These are phyloP conservation scores for Drosophila nigricruria DNA, from an alignment of 2,888 invertebrate genomes.

Conservation along the genomic window DNA sequence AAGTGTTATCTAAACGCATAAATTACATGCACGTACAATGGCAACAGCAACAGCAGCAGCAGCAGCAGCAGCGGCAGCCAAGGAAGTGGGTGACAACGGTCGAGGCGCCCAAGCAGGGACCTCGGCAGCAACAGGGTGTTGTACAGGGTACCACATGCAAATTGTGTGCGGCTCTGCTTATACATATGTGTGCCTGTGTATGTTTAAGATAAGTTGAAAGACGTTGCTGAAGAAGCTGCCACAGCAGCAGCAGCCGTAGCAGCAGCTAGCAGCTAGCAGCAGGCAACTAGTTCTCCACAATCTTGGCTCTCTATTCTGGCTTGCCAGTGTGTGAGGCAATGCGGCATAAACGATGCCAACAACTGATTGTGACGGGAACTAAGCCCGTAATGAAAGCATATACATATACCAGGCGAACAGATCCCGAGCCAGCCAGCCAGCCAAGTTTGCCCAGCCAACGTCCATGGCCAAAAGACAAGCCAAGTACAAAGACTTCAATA, in stretches of 20 bases:
- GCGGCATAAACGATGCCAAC: slow-evolving; percentile 83
- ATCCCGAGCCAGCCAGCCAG: slow-evolving; percentile 34
- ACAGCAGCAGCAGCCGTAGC: slow-evolving; percentile 28
- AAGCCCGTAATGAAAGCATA: slow-evolving; percentile 83
- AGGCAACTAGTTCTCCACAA: slow-evolving; percentile 65
- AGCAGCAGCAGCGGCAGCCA: slow-evolving; percentile 50
- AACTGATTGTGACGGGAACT: slow-evolving; percentile 84
- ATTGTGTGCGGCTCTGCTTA: slow-evolving; percentile 55
- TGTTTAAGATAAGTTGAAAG: slow-evolving; percentile 74
- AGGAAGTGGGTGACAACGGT: slow-evolving; percentile 58
- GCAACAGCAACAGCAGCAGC: slow-evolving; percentile 47
- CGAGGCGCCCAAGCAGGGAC: slow-evolving; percentile 33
- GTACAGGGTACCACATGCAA: slow-evolving; percentile 63
- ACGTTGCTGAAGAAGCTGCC: slow-evolving; percentile 80
- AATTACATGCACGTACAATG: slow-evolving; percentile 80
- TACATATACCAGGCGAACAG: slow-evolving; percentile 68
- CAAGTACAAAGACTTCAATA: slow-evolving; percentile 61
- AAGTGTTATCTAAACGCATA: slow-evolving; percentile 82
- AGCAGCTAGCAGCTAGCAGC: slow-evolving; percentile 31
- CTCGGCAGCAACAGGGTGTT: slow-evolving; percentile 34
- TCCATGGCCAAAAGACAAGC: slow-evolving; percentile 47
- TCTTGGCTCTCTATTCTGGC: slow-evolving; percentile 24
- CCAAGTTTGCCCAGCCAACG: slow-evolving; percentile 33
- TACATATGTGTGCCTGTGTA: slow-evolving; percentile 11
- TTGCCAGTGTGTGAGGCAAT: slow-evolving; percentile 65